Evolutionary conservation across 2,113 vertebrate species (phyloP).

Genomic region (Herpailurus yagouaroundi): DNA sequence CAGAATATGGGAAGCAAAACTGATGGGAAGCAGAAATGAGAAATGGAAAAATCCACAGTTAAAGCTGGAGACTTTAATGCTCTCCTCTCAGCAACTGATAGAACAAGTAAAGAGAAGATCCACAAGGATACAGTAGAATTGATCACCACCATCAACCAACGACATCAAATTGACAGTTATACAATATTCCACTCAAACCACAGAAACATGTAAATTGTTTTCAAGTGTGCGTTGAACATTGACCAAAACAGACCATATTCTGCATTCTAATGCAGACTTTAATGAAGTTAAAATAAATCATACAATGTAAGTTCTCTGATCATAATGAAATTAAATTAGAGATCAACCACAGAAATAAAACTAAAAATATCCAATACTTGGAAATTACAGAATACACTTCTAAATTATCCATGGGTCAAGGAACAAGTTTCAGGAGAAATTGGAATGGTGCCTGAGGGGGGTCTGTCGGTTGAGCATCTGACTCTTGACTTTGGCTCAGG

Average conservation of each 20-base stretch:
- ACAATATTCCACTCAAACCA: background rate
- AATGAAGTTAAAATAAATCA: background rate
- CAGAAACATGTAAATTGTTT: background rate
- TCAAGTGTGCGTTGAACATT: background rate
- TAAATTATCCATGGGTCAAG: background rate
- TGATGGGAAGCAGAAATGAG: background rate
- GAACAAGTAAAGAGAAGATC: background rate
- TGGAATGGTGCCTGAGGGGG: background rate
- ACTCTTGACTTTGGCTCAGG: too few relatives aligned
- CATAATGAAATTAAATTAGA: background rate
- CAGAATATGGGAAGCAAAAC: background rate
- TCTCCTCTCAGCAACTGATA: background rate
- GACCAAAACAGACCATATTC: background rate
- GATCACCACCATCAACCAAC: background rate
- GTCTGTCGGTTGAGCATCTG: too few relatives aligned
- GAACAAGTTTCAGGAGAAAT: background rate
- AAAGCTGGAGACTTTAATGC: background rate
- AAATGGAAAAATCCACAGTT: background rate
- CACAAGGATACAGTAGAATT: background rate
- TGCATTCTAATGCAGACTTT: background rate
- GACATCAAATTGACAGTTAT: background rate
- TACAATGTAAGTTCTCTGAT: background rate
- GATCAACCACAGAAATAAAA: background rate
- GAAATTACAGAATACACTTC: background rate
- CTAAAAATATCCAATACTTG: background rate